Percentiles rank a stretch among this genome's conserved stretches.
These are phyloP conservation scores for Protophormia terraenovae DNA, from an alignment of 2,888 invertebrate species.

Conservation along the genomic window DNA sequence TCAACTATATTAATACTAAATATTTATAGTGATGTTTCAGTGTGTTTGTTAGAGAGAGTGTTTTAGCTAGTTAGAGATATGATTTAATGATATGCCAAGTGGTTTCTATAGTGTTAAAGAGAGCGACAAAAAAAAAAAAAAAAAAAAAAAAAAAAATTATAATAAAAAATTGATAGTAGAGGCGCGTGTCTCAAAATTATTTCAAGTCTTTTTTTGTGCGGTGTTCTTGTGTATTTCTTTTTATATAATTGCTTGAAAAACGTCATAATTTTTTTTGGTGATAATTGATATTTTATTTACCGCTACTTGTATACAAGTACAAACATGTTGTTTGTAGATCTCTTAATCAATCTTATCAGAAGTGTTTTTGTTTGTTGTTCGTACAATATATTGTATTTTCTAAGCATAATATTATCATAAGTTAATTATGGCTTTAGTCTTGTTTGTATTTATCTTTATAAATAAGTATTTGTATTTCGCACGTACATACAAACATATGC, in stretches of 20 bases:
- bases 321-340: not conserved
- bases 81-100: not conserved
- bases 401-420: not conserved
- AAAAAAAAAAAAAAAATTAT: not conserved
- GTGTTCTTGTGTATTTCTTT: not conserved
- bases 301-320: not conserved
- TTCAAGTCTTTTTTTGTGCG: no score
- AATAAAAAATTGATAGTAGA: not conserved
- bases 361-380: not conserved
- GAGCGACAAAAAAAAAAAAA: no score
- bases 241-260: not conserved
- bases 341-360: conserved; percentile 6
- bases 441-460: not conserved
- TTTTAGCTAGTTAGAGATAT: not conserved
- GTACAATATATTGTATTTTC: not conserved
- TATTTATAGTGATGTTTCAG: not conserved
- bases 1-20: not conserved
- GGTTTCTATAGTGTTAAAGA: not conserved
- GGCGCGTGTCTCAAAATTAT: not conserved
- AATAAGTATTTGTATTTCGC: not conserved
- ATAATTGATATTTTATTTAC: not conserved
- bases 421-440: not conserved
- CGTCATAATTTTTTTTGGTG: not conserved
- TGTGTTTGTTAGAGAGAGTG: not conserved
- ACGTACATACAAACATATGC: no score